phyloP scores from a whole-genome alignment of 1,140 invertebrate genomes.

The Zaprionus camerounensis region DNA sequence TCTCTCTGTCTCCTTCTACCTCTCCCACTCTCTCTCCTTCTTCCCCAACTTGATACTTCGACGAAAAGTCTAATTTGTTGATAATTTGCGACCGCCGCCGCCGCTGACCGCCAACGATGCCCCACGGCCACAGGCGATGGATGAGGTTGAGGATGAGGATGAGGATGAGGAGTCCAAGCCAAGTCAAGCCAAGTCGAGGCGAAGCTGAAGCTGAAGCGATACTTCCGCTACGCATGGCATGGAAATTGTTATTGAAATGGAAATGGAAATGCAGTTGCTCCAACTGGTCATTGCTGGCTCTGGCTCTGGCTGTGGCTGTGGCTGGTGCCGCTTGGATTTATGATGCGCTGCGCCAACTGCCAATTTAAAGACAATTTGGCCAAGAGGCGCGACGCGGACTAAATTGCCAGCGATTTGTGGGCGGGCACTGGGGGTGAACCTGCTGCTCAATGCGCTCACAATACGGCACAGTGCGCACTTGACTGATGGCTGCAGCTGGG shows the following conservation, averaged over 20 bases:
- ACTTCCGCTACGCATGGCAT: slow-evolving; percentile 5
- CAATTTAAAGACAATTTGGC: slow-evolving; percentile 83
- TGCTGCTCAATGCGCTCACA: background rate
- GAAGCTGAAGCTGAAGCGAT: too few species aligned
- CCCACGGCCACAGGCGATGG: slow-evolving; percentile 54
- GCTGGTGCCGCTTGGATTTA: slow-evolving; percentile 75
- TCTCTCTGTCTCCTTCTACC: background rate
- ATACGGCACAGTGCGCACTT: slow-evolving; percentile 11
- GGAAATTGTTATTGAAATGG: slow-evolving; percentile 18
- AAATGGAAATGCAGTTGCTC: background rate
- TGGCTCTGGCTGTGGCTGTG: too few species aligned
- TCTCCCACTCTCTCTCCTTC: background rate
- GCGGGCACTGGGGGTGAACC: slow-evolving; percentile 14
- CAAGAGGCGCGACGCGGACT: slow-evolving; percentile 73
- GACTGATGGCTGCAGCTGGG: slow-evolving; percentile 20
- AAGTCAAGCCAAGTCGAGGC: too few species aligned
- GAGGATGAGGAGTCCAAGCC: too few species aligned
- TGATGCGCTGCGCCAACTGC: slow-evolving; percentile 74
- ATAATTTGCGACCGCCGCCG: slow-evolving; percentile 79
- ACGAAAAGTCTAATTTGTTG: slow-evolving; percentile 84
- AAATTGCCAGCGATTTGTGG: slow-evolving; percentile 64
- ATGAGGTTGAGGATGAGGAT: too few species aligned
- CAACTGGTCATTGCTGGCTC: too few species aligned
- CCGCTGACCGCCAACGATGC: slow-evolving; percentile 74
- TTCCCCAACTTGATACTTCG: slow-evolving; percentile 42